These are phyloP conservation scores for Pipistrellus kuhlii DNA, from an alignment of 2,797 vertebrate genomes.

Conservation along the genomic window DNA sequence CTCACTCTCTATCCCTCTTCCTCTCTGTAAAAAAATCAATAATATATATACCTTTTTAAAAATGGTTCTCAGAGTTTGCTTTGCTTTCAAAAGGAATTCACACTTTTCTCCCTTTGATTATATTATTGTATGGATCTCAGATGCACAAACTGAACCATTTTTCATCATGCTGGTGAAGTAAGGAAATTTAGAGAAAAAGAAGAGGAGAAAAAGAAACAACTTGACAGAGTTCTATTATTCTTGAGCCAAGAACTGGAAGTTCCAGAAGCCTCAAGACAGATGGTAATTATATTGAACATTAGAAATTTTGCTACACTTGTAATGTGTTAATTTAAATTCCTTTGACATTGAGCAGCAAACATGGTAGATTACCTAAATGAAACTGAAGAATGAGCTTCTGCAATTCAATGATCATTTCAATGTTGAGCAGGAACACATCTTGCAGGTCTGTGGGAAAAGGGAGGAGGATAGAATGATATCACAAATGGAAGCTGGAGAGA, in stretches of 20 bases:
- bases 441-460: slow-evolving; percentile 81
- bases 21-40: no score
- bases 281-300: slow-evolving; percentile 92
- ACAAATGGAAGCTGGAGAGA: slow-evolving; percentile 89
- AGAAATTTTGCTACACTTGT: slow-evolving; percentile 93
- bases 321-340: slow-evolving; percentile 97
- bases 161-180: not conserved
- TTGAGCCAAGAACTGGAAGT: slow-evolving; percentile 47
- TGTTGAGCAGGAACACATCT: slow-evolving; percentile 88
- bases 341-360: slow-evolving; percentile 93
- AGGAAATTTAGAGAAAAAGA: slow-evolving; percentile 7
- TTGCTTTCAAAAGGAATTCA: slow-evolving; percentile 48
- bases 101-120: slow-evolving; percentile 4
- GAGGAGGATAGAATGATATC: slow-evolving; percentile 90
- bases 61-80: slow-evolving; percentile 31
- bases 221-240: slow-evolving; percentile 26
- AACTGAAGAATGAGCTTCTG: slow-evolving; percentile 88
- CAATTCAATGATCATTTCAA: slow-evolving; percentile 93
- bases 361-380: slow-evolving; percentile 88
- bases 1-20: no score
- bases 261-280: slow-evolving; percentile 85
- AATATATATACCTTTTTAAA: not conserved
- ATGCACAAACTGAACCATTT: slow-evolving; percentile 13
- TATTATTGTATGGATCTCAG: slow-evolving; percentile 25
- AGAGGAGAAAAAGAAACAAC: not conserved